phyloP scores from a whole-genome alignment of 2,797 vertebrate species.

The Pelobates cultripes region DNA sequence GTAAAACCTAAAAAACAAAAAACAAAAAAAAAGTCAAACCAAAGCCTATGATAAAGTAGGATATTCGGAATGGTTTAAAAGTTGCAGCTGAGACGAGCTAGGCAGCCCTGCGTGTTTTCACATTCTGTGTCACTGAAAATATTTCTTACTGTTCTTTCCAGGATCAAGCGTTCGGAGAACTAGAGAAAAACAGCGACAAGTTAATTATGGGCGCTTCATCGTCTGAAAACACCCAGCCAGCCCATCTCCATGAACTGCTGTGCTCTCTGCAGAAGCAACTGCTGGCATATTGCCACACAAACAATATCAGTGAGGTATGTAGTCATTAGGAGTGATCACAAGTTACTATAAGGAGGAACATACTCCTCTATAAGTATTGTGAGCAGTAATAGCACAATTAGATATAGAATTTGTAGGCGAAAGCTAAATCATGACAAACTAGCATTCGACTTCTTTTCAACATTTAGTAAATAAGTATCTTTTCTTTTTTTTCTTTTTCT shows the following conservation, averaged over 20 bases:
- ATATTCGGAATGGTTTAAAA: too few species aligned
- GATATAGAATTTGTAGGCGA: too few species aligned
- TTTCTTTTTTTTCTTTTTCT: too few species aligned
- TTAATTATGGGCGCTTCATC: conserved; percentile 87
- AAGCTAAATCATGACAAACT: too few species aligned
- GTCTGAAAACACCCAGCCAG: conserved; percentile 94
- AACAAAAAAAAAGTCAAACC: too few species aligned
- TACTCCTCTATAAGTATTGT: neutral
- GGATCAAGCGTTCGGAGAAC: conserved; percentile 96
- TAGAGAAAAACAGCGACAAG: conserved; percentile 98
- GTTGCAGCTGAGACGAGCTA: too few species aligned
- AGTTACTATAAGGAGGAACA: neutral
- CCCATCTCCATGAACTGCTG: conserved; percentile 94
- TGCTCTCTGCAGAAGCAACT: conserved; percentile 97
- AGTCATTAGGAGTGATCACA: neutral
- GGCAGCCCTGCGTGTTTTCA: too few species aligned
- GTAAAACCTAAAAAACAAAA: too few species aligned
- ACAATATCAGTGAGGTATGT: conserved; percentile 87
- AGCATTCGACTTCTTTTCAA: too few species aligned
- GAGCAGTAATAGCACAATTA: neutral
- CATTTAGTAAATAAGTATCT: too few species aligned
- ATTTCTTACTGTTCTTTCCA: conserved; percentile 56
- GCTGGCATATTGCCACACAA: conserved; percentile 94
- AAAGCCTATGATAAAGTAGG: too few species aligned
- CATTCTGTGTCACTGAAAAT: neutral